These are phyloP conservation scores for Morpho deidamia DNA, from an alignment of 2,888 invertebrate genomes.

Conservation along the genomic window DNA sequence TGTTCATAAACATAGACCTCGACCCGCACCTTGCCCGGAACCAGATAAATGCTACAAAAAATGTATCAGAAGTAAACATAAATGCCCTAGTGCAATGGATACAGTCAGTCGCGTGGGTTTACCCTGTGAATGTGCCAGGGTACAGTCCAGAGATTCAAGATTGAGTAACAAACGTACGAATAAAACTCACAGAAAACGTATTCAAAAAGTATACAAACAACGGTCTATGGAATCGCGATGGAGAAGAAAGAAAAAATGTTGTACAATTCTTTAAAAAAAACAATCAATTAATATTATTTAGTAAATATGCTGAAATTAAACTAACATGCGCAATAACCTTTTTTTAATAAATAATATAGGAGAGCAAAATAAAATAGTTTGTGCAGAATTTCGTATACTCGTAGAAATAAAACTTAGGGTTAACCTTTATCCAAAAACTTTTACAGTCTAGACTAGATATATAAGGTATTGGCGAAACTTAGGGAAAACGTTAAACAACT, in stretches of 20 bases:
- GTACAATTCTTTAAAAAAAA: constrained; percentile 41
- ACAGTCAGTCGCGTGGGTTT: constrained; percentile 42
- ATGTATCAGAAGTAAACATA: constrained; percentile 44
- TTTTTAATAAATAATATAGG: too few relatives aligned
- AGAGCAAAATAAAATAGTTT: too few relatives aligned
- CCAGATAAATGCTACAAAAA: constrained; percentile 58
- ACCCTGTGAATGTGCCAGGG: constrained; percentile 47
- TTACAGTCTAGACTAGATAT: too few relatives aligned
- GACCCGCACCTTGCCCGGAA: constrained; percentile 53
- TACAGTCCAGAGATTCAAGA: constrained; percentile 47
- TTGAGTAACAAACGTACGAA: constrained; percentile 28
- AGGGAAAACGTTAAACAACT: too few relatives aligned
- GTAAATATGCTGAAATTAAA: too few relatives aligned
- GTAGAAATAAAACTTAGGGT: too few relatives aligned
- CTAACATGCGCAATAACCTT: too few relatives aligned
- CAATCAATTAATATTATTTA: too few relatives aligned
- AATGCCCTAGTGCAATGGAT: constrained; percentile 57
- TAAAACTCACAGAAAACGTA: constrained; percentile 44
- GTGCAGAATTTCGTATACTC: too few relatives aligned
- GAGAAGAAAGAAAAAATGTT: constrained; percentile 40
- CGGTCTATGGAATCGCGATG: constrained; percentile 49
- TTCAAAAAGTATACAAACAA: constrained; percentile 40
- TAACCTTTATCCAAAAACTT: too few relatives aligned
- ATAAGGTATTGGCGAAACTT: too few relatives aligned
- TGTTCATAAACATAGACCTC: constrained; percentile 54